Percentiles rank a stretch among this genome's conserved stretches.
Conservation (phyloP, 2,113 vertebrate genomes). For the Cebus imitator region DNA sequence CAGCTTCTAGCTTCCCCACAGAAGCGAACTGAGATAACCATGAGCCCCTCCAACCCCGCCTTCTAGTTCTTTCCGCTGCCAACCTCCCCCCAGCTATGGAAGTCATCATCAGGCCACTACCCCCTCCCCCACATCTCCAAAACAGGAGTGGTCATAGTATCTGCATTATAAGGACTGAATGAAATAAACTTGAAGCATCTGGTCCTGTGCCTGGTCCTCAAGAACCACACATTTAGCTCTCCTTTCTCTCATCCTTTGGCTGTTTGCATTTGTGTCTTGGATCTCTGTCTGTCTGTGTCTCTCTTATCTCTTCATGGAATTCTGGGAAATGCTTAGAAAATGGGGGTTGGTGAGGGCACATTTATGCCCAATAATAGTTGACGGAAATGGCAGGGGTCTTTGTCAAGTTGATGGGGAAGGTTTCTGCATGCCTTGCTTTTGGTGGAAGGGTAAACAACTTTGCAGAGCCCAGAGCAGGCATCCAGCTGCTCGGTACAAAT, state of each 20-base stretch:
- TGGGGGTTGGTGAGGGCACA: fast-evolving
- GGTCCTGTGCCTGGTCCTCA: not conserved
- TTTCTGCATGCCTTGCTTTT: not conserved
- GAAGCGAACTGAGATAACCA: not conserved
- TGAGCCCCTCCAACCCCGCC: not conserved
- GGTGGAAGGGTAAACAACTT: not conserved
- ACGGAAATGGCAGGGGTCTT: not conserved
- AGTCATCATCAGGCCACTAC: not conserved
- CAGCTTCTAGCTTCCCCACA: not conserved
- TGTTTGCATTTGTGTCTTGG: not conserved
- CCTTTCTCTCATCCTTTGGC: not conserved
- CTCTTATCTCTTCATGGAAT: not conserved
- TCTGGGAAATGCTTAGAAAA: not conserved
- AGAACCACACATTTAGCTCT: not conserved
- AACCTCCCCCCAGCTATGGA: not conserved
- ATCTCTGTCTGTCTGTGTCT: not conserved
- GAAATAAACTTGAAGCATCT: fast-evolving
- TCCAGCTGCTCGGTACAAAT: not conserved
- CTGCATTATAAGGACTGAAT: not conserved
- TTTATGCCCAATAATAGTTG: not conserved
- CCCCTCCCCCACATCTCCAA: not conserved
- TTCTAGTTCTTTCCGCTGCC: not conserved
- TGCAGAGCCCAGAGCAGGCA: not conserved
- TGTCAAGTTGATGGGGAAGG: not conserved
- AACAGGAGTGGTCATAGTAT: fast-evolving